Evolutionary conservation across 2,113 vertebrate genomes (phyloP).

Genomic region (Vimba vimba): DNA sequence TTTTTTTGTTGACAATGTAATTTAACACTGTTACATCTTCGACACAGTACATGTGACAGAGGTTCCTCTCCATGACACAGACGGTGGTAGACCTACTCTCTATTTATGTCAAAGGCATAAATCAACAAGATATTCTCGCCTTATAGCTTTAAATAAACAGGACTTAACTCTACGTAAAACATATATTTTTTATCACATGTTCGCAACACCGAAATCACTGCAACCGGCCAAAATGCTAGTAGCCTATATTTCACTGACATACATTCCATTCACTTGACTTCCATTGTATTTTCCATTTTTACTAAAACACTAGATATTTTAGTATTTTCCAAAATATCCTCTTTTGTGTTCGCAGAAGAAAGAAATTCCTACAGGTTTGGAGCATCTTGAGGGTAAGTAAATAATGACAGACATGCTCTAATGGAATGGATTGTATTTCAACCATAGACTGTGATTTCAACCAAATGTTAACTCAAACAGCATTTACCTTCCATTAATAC

Average conservation of each 20-base stretch:
- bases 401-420: no score
- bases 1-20: neutral
- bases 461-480: no score
- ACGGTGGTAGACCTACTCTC: neutral
- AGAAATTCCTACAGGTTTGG: no score
- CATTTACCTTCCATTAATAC: no score
- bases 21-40: neutral
- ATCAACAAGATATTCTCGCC: neutral
- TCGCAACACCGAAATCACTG: neutral
- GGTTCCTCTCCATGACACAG: neutral
- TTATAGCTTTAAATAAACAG: neutral
- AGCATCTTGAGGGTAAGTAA: no score
- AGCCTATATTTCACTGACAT: neutral
- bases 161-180: neutral
- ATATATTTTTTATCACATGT: neutral
- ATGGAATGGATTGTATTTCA: no score
- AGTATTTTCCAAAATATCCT: no score
- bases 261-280: no score
- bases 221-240: neutral
- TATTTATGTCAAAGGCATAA: neutral
- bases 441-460: no score
- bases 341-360: no score
- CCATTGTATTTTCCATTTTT: no score
- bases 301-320: no score
- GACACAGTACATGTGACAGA: neutral